phyloP scores from a whole-genome alignment of 2,113 vertebrate species.

The Macrotus californicus region DNA sequence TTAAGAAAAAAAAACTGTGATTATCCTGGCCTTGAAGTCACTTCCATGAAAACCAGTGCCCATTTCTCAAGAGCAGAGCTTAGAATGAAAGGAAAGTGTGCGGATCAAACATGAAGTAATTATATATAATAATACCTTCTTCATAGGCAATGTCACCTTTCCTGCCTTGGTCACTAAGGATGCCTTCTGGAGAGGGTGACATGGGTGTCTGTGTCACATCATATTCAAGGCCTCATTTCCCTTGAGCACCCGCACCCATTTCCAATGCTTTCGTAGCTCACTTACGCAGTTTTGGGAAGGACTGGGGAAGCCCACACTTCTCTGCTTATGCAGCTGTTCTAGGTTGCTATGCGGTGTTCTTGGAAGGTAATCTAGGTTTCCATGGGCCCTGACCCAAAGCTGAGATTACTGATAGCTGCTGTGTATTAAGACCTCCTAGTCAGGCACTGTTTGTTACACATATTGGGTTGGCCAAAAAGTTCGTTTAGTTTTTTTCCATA shows the following conservation, averaged over 20 bases:
- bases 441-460: background rate
- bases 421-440: background rate
- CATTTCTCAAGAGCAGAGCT: background rate
- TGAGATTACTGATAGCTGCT: background rate
- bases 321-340: background rate
- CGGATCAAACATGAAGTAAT: background rate
- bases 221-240: background rate
- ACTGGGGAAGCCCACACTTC: background rate
- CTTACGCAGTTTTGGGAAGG: background rate
- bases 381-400: background rate
- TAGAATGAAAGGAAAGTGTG: background rate
- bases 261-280: background rate
- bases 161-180: background rate
- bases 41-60: background rate
- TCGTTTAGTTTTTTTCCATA: too few relatives aligned
- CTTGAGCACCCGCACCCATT: background rate
- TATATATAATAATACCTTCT: background rate
- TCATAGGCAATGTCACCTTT: background rate
- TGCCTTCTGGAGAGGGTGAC: background rate
- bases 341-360: background rate
- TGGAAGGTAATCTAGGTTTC: background rate
- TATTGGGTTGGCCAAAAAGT: too few relatives aligned
- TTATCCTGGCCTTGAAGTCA: background rate
- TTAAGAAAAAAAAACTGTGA: background rate
- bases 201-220: too few relatives aligned